phyloP scores from a whole-genome alignment of 2,113 vertebrate species.

The Leptobrachium leishanense region DNA sequence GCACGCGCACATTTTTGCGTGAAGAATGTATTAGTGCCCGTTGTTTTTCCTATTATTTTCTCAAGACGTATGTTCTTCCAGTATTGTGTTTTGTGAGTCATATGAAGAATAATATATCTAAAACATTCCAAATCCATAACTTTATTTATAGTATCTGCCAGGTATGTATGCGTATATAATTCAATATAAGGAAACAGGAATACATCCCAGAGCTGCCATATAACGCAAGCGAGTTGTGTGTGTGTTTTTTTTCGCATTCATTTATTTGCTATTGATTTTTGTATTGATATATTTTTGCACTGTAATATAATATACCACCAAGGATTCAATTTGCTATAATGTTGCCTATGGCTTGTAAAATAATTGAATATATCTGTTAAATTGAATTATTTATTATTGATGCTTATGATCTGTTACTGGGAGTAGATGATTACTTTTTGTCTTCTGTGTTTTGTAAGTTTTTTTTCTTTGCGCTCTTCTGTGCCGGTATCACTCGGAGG shows the following conservation, averaged over 20 bases:
- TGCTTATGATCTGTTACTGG: not conserved
- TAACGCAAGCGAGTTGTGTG: not conserved
- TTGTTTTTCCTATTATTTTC: not conserved
- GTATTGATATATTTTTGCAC: not conserved
- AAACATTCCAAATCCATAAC: not conserved
- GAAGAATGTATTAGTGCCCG: no score
- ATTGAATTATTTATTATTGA: not conserved
- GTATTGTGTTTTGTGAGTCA: not conserved
- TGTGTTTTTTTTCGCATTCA: not conserved
- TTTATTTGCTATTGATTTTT: constrained; percentile 1
- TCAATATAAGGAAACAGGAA: not conserved
- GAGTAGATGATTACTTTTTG: not conserved
- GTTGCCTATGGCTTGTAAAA: not conserved
- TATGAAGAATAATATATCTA: not conserved
- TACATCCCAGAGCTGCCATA: not conserved
- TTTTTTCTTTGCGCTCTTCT: not conserved
- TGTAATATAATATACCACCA: not conserved
- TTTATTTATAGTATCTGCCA: not conserved
- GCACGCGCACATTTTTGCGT: no score
- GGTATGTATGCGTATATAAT: not conserved
- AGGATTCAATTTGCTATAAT: constrained; percentile 2
- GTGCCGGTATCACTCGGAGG: not conserved
- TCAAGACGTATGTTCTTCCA: not conserved
- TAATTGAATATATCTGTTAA: constrained; percentile 2
- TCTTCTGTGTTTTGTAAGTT: not conserved